Conservation (phyloP, 35 echinoderm and acorn worm species). For the Ophiothrix spiculata region DNA sequence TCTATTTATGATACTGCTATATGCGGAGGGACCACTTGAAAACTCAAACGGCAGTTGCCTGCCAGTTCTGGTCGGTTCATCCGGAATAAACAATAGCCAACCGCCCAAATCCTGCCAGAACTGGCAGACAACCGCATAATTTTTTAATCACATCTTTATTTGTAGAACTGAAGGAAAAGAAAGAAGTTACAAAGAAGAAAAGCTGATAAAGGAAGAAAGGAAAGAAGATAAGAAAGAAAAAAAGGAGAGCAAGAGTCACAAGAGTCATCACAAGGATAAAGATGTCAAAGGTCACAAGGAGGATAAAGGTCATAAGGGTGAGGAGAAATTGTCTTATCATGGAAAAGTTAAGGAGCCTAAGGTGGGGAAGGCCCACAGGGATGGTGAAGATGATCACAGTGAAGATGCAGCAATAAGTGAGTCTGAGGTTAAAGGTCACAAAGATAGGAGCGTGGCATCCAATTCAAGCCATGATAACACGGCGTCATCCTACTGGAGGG, state of each 20-base stretch:
- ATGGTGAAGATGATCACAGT: conserved; percentile 19
- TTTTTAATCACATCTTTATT: neutral
- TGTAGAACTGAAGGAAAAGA: neutral
- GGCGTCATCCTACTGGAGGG: conserved; percentile 27
- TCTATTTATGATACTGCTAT: no score
- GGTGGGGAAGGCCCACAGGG: conserved; percentile 4
- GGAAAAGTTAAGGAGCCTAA: conserved; percentile 49
- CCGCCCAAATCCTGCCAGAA: no score
- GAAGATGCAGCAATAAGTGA: conserved; percentile 13
- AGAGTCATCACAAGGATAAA: conserved; percentile 31
- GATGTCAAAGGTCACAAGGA: conserved; percentile 54
- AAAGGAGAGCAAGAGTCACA: conserved; percentile 7
- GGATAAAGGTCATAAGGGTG: conserved; percentile 30
- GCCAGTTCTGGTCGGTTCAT: no score
- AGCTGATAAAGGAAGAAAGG: conserved; percentile 3
- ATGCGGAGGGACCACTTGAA: no score
- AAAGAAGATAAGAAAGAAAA: conserved; percentile 14
- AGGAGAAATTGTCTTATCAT: conserved; percentile 48
- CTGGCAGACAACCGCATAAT: no score
- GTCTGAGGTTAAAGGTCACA: conserved; percentile 33
- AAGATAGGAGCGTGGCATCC: conserved; percentile 65
- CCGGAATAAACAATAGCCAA: no score
- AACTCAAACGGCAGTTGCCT: no score
- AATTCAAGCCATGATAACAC: conserved; percentile 84
- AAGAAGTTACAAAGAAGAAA: neutral